Evolutionary conservation across 2,113 vertebrate species (phyloP), one percentile per base, ranked within the genome.

Genomic region (Heterocephalus glaber): DNA sequence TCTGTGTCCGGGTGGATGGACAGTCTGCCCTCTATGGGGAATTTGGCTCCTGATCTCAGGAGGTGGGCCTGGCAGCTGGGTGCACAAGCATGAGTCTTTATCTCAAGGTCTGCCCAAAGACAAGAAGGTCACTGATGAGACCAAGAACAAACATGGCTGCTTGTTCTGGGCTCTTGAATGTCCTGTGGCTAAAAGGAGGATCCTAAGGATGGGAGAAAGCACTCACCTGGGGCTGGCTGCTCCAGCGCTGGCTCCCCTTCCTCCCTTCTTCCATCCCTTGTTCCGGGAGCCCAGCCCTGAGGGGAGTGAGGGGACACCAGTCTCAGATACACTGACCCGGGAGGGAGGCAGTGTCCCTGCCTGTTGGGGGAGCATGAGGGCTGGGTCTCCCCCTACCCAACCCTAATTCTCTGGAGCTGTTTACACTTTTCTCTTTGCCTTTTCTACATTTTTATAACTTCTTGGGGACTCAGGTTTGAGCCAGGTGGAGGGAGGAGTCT

Each of bases 401-500:
- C 91, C 93, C 92, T 41, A 90, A 94, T 94, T 97, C 97, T 97
- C 96, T 97, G 97, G 97, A 97, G 97, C 97, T 97, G 97, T 98
- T 98, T 98, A 98, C 97, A 98, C 97, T 97, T 97, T 98, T 98
- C 96, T 98, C 97, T 97, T 97, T 97, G 97, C 97, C 97, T 98
- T 98, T 98, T 98, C 95, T 98, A 97, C 97, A 95, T 97, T 98
- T 98, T 98, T 98, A 97, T 98, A 98, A 95, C 97, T 98, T 98
- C 92, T 95, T 94, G 97, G 97, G 97, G 96, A 97, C 97, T 98
- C 97, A 97, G 97, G 97, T 97, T 95, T 88, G 97, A 97, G 92
- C 44, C 54, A 77, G 92, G 56, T 60, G 93, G 96, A 94, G 68
- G 91, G 86, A 80, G 87, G 81, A 65, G 94, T 86, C 56, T 13